Evolutionary conservation across 1,140 invertebrate genomes (phyloP).

Genomic region (Drosophila auraria): DNA sequence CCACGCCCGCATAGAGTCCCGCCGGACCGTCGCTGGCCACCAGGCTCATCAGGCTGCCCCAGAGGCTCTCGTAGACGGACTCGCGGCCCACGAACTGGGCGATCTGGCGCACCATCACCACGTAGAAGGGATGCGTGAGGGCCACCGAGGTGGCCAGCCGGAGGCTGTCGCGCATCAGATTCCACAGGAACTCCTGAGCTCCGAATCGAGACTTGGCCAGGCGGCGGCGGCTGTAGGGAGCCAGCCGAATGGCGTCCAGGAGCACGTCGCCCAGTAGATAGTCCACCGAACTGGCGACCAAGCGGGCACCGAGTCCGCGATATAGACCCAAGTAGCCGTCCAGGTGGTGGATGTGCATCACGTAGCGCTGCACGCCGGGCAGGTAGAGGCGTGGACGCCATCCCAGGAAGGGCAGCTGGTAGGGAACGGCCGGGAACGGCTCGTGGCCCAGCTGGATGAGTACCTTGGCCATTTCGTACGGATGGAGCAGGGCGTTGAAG

Average conservation of each 20-base stretch:
- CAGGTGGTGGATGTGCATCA: slow-evolving; percentile 34
- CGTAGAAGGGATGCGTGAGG: slow-evolving; percentile 59
- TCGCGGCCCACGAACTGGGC: slow-evolving; percentile 62
- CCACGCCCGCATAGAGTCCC: slow-evolving; percentile 55
- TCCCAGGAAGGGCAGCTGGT: slow-evolving; percentile 20
- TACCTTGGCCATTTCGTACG: slow-evolving; percentile 57
- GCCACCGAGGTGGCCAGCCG: slow-evolving; percentile 36
- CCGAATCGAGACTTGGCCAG: not conserved
- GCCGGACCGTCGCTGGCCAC: not conserved
- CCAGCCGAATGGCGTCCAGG: slow-evolving; percentile 1
- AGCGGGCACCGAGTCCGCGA: slow-evolving; percentile 47
- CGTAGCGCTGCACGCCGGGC: slow-evolving; percentile 54
- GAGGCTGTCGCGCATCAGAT: slow-evolving; percentile 28
- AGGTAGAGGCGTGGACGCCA: slow-evolving; percentile 16
- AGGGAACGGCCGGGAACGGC: slow-evolving; percentile 23
- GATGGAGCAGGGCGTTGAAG: slow-evolving; percentile 45
- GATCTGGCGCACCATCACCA: slow-evolving; percentile 61
- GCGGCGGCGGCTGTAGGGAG: slow-evolving; percentile 3
- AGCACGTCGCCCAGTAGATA: slow-evolving; percentile 29
- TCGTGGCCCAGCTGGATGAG: slow-evolving; percentile 66
- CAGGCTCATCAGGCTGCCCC: slow-evolving; percentile 8
- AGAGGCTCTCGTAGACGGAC: slow-evolving; percentile 8
- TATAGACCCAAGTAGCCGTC: slow-evolving; percentile 55
- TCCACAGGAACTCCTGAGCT: slow-evolving; percentile 15
- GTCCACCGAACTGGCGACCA: slow-evolving; percentile 17